A percentile compares a stretch with the other conserved stretches of the same genome.
Conservation (phyloP, 2,797 vertebrate species). For the Poliocrania exsul region DNA sequence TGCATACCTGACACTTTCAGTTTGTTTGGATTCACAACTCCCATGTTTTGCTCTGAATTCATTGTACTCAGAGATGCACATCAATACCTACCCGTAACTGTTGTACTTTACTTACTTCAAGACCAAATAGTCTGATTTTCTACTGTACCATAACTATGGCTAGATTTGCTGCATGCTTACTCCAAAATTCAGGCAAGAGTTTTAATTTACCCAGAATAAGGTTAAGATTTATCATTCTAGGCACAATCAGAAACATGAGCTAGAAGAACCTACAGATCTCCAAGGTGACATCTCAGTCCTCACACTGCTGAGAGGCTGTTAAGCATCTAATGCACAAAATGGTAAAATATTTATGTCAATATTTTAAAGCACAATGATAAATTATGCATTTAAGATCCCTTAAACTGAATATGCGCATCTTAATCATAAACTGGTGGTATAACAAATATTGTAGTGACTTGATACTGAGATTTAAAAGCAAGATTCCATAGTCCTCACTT, state of each 20-base stretch:
- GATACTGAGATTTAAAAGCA: neutral
- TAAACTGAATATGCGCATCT: neutral
- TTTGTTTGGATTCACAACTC: neutral
- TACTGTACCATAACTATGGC: neutral
- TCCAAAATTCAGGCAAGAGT: neutral
- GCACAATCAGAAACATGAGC: neutral
- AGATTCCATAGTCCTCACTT: neutral
- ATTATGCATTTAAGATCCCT: neutral
- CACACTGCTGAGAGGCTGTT: neutral
- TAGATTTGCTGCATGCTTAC: neutral
- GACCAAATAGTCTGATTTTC: neutral
- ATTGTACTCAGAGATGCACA: neutral
- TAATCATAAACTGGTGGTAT: neutral
- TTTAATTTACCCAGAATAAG: neutral
- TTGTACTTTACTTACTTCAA: neutral
- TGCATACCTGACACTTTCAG: neutral
- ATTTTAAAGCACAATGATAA: neutral
- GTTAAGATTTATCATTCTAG: neutral
- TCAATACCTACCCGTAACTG: neutral
- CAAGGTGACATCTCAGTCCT: neutral
- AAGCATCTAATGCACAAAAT: neutral
- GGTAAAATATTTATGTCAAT: conserved; percentile 15
- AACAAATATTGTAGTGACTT: neutral
- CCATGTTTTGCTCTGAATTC: neutral
- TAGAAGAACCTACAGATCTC: neutral